Conservation (phyloP, 2,888 invertebrate species). For the Prenolepis imparis region DNA sequence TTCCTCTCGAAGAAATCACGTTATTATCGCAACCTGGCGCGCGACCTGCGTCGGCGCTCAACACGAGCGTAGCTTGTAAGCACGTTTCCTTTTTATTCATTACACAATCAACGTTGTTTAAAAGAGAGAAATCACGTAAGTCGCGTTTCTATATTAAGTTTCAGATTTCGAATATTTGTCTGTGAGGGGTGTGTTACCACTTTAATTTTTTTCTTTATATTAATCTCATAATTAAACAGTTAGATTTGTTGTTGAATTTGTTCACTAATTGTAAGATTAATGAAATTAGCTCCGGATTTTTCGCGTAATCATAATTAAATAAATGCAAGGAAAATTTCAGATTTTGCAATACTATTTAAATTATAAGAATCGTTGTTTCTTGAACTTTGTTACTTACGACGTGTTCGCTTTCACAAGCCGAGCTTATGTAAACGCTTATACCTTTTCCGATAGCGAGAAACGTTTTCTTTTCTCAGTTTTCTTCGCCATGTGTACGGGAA, state of each 20-base stretch:
- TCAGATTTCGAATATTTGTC: background rate
- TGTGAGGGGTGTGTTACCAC: background rate
- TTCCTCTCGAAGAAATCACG: conserved; percentile 55
- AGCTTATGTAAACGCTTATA: conserved; percentile 36
- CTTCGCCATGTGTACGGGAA: background rate
- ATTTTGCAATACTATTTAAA: background rate
- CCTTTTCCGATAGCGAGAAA: conserved; percentile 31
- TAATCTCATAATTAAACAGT: background rate
- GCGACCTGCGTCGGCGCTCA: conserved; percentile 33
- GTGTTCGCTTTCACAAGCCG: conserved; percentile 14
- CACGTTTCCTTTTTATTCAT: conserved; percentile 38
- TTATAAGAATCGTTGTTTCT: conserved; percentile 26
- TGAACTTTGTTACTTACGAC: conserved; percentile 13
- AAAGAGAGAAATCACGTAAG: background rate
- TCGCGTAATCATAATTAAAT: background rate
- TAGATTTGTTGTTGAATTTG: background rate
- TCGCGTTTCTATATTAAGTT: background rate
- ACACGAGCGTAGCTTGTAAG: conserved; percentile 40
- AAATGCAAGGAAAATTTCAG: background rate
- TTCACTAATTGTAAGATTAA: background rate
- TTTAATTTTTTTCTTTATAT: background rate
- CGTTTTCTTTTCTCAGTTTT: conserved; percentile 37
- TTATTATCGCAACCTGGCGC: conserved; percentile 43
- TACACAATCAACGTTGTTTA: background rate
- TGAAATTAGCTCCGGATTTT: background rate